These are phyloP conservation scores for Rhodinocichla rosea DNA, from an alignment of 2,113 vertebrate species.

Conservation along the genomic window DNA sequence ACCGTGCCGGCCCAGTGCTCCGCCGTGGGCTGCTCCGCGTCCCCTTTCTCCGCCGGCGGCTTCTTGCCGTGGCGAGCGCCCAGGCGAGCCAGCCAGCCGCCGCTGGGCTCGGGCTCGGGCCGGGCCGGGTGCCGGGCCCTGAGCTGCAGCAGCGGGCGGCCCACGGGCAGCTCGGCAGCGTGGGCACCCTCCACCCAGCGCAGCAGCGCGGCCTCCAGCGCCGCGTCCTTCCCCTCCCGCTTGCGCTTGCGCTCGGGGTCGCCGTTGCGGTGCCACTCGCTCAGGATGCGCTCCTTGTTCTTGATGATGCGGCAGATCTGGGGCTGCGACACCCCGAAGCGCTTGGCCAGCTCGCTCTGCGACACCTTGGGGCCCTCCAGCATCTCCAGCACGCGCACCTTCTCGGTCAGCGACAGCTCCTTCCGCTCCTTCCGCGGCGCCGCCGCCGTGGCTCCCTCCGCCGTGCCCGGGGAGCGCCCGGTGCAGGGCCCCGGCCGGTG, in stretches of 20 bases:
- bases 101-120: background rate
- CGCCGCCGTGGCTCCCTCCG: fast-evolving
- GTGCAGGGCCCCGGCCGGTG: background rate
- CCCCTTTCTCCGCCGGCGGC: background rate
- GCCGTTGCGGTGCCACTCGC: slow-evolving; percentile 25
- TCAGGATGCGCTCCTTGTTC: slow-evolving; percentile 62
- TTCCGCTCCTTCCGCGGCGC: slow-evolving; percentile 25
- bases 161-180: background rate
- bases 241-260: slow-evolving; percentile 46
- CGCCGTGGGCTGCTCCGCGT: background rate
- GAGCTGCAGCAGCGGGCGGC: background rate
- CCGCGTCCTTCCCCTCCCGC: background rate
- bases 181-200: slow-evolving; percentile 61
- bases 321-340: slow-evolving; percentile 27
- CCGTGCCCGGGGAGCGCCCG: background rate
- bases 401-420: slow-evolving; percentile 54
- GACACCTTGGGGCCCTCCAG: slow-evolving; percentile 54
- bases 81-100: background rate
- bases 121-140: background rate
- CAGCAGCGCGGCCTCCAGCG: slow-evolving; percentile 33
- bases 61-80: background rate
- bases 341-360: slow-evolving; percentile 46
- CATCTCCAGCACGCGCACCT: slow-evolving; percentile 54
- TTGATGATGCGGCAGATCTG: slow-evolving; percentile 49
- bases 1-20: background rate